Conservation (phyloP, 2,113 vertebrate genomes). For the Cariama cristata region DNA sequence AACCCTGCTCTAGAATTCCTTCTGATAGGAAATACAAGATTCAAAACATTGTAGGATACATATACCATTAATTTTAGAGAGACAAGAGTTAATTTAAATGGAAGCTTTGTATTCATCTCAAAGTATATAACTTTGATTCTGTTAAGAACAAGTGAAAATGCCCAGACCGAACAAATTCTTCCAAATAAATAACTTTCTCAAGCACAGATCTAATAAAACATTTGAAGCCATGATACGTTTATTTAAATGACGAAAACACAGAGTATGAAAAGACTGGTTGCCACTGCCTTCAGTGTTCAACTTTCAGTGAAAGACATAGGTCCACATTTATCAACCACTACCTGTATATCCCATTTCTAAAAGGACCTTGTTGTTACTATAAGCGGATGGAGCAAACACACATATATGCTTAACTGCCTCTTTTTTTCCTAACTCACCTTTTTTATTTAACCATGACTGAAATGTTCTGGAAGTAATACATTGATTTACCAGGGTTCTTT, state of each 20-base stretch:
- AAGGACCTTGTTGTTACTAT: not conserved
- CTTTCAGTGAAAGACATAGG: not conserved
- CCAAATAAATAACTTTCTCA: not conserved
- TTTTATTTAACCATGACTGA: not conserved
- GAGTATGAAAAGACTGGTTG: not conserved
- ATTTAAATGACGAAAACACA: not conserved
- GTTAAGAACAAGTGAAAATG: not conserved
- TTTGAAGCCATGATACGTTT: not conserved
- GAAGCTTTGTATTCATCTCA: not conserved
- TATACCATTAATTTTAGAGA: not conserved
- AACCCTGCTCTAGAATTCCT: not conserved
- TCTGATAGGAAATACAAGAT: not conserved
- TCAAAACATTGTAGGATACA: not conserved
- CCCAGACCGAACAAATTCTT: not conserved
- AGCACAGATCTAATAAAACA: not conserved
- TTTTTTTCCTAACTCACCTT: not conserved
- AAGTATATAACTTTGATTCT: not conserved
- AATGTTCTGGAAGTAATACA: not conserved
- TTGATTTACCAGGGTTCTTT: not conserved
- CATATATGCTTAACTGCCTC: not conserved
- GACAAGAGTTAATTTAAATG: not conserved
- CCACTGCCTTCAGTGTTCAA: not conserved
- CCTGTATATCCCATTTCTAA: not conserved
- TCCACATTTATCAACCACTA: not conserved
- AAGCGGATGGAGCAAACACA: not conserved